These are phyloP conservation scores for Pollenia angustigena DNA, from an alignment of 2,888 invertebrate genomes.

Conservation along the genomic window DNA sequence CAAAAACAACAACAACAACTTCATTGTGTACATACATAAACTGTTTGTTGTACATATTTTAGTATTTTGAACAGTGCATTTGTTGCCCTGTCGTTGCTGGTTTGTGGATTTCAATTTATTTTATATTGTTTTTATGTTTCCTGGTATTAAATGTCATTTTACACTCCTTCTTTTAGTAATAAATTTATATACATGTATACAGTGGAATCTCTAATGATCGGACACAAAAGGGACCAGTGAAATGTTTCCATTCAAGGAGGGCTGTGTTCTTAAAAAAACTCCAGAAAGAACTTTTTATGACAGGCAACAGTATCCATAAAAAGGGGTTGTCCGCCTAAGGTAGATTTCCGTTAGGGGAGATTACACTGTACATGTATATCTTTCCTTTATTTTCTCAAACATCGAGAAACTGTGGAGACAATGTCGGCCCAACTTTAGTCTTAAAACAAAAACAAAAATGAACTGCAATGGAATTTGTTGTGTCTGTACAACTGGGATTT, in stretches of 20 bases:
- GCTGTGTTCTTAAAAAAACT: too few species aligned
- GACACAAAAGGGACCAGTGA: too few species aligned
- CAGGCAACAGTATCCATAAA: too few species aligned
- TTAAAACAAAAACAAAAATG: neutral
- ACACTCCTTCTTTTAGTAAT: neutral
- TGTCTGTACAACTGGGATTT: too few species aligned
- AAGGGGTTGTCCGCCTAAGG: too few species aligned
- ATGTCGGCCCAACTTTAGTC: slow-evolving; percentile 3
- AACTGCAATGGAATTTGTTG: neutral
- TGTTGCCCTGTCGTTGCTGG: neutral
- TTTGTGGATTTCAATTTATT: neutral
- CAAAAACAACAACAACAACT: slow-evolving; percentile 25
- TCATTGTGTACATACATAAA: neutral
- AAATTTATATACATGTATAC: neutral
- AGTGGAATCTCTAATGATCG: too few species aligned
- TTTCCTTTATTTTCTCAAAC: neutral
- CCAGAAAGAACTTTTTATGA: too few species aligned
- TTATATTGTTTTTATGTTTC: neutral
- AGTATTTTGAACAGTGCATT: neutral
- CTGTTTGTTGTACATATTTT: slow-evolving; percentile 1
- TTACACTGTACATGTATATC: too few species aligned
- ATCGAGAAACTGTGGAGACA: neutral
- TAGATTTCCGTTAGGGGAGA: too few species aligned
- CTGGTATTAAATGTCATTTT: slow-evolving; percentile 30
- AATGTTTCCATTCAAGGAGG: too few species aligned